phyloP scores from a whole-genome alignment of 2,797 vertebrate genomes.

The Carcharodon carcharias region DNA sequence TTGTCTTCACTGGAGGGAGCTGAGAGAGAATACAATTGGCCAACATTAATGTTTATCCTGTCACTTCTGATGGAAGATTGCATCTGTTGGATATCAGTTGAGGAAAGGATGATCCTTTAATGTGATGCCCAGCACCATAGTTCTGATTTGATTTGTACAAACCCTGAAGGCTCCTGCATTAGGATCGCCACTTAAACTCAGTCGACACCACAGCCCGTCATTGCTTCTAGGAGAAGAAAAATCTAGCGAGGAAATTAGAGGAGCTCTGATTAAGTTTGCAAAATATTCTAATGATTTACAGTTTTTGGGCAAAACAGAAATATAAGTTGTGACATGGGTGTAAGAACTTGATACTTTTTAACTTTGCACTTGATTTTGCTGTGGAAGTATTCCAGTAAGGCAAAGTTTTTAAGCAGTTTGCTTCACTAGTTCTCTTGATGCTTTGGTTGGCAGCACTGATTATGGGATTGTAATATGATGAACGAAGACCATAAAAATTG shows the following conservation, averaged over 20 bases:
- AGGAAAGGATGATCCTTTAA: not conserved
- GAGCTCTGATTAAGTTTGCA: not conserved
- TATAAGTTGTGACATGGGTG: not conserved
- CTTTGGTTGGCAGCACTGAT: not conserved
- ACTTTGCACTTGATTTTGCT: not conserved
- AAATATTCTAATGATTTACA: not conserved
- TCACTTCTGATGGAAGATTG: not conserved
- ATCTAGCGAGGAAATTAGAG: not conserved
- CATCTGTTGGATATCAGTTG: not conserved
- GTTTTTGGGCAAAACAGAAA: no score
- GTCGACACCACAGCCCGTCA: not conserved
- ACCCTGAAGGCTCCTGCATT: not conserved
- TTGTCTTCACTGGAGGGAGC: not conserved
- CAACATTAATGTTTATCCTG: not conserved
- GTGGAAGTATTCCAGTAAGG: not conserved
- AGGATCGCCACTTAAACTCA: not conserved
- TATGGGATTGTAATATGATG: not conserved
- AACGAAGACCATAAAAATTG: not conserved
- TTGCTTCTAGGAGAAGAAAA: not conserved
- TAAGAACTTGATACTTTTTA: not conserved
- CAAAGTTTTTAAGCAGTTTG: not conserved
- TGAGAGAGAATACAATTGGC: not conserved
- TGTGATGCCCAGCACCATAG: not conserved
- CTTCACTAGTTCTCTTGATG: not conserved
- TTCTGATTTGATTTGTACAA: not conserved